A percentile compares a stretch with the other conserved stretches of the same genome.
phyloP scores from a whole-genome alignment of 1,140 invertebrate genomes.

The Anastatus disparis region DNA sequence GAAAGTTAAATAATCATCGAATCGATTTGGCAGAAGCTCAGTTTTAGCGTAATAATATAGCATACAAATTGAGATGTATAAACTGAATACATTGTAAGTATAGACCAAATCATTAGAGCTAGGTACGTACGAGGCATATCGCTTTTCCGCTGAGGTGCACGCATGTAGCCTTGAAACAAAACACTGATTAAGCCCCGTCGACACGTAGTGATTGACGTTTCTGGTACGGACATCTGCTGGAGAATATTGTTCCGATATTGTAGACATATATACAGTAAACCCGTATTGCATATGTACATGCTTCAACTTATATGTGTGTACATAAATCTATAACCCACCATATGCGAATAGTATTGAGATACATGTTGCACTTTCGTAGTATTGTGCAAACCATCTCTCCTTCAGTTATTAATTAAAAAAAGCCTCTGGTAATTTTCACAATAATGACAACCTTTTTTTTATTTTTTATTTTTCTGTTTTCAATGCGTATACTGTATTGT shows the following conservation, averaged over 20 bases:
- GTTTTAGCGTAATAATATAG: no score
- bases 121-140: background rate
- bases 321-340: background rate
- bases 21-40: no score
- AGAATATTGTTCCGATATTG: constrained; percentile 31
- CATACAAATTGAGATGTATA: no score
- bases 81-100: no score
- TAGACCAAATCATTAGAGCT: no score
- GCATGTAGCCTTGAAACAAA: constrained; percentile 38
- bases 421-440: background rate
- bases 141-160: background rate
- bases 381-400: background rate
- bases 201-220: constrained; percentile 47
- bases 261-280: background rate
- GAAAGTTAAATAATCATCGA: no score
- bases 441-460: background rate
- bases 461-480: no score
- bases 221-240: constrained; percentile 41
- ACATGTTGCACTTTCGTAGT: background rate
- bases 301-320: no score
- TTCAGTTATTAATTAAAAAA: constrained; percentile 35
- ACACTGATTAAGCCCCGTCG: constrained; percentile 45
- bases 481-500: no score
- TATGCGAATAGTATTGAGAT: background rate
- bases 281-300: no score